Base-by-base conservation (phyloP, 2,113 vertebrate genomes). In the Halichoerus grypus region DNA sequence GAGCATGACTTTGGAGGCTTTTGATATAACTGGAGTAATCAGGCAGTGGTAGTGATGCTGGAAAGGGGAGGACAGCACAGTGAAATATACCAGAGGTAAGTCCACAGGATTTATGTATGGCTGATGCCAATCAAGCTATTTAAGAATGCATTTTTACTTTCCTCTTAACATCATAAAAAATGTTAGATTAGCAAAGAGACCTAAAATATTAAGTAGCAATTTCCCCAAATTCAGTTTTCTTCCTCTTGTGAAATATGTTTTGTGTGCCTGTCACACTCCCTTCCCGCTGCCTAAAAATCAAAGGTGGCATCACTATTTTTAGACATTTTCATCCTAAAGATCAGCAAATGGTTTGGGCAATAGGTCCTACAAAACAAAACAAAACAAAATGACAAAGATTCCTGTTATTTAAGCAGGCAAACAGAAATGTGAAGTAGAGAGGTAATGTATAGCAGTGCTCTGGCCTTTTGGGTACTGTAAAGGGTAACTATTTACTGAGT, bases 281-380 rank as follows among this genome's bases (percentile, higher is more conserved):
- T 1, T 5, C 3, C 0, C 0, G 3, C 16, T 14, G 31, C 12
- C 2, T 16, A 42, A 69, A 49, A 46, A 49, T 76, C 26, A 49
- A 39, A 71, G 26, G 4, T 57, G 10, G n/a, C 6, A 92, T 97
- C 46, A 39, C 6, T 92, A 95, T 53, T 94, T 90, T 31, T 22
- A 92, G 88, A 79, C 14, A 71, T 90, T 86, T 93, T 97, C 24
- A 71, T 82, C 71, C 13, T 94, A 67, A 71, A 94, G 53, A 57
- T 39, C 46, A 77, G 51, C 24, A 97, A 84, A 88, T 55, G 92
- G 12, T 93, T 93, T 97, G 84, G 46, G 16, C 33, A 49, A 36
- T 65, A 92, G 67, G 16, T 65, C 28, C 36, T 59, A 42, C 24
- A 16, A n/a, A 57, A 61, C 77, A 46, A 46, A 19, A 74, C 49